Percentiles rank a stretch among this genome's conserved stretches.
Conservation (phyloP, 2,797 vertebrate species). For the Sebastes nivosus region DNA sequence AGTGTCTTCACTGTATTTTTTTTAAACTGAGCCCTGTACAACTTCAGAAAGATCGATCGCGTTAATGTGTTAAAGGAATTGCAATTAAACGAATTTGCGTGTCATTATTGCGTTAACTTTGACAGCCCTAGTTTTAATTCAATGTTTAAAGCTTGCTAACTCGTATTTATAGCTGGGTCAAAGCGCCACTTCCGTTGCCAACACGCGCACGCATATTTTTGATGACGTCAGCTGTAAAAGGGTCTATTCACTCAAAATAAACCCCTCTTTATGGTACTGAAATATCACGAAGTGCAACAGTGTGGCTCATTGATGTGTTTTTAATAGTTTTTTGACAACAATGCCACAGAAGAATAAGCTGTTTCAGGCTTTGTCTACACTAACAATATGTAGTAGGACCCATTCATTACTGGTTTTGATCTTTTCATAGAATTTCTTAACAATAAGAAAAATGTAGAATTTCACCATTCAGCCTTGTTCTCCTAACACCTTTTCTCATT, state of each 20-base stretch:
- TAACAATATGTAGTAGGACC: neutral
- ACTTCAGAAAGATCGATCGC: too few relatives aligned
- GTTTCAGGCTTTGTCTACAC: neutral
- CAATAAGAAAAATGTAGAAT: neutral
- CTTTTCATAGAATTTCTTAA: neutral
- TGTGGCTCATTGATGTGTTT: constrained; percentile 8
- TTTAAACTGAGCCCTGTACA: too few relatives aligned
- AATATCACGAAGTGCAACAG: neutral
- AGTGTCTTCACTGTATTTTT: too few relatives aligned
- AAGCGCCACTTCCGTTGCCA: too few relatives aligned
- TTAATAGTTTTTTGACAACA: constrained; percentile 1
- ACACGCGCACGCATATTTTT: too few relatives aligned
- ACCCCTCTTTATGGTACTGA: neutral
- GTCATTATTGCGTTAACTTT: too few relatives aligned
- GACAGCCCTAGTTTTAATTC: too few relatives aligned
- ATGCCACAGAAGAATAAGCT: neutral
- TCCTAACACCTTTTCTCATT: neutral
- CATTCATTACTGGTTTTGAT: neutral
- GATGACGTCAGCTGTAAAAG: too few relatives aligned
- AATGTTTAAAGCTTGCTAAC: too few relatives aligned
- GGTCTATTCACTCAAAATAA: neutral
- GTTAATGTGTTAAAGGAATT: too few relatives aligned
- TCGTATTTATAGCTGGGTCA: too few relatives aligned
- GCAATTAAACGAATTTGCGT: fast-evolving
- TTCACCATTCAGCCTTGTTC: neutral